phyloP scores from a whole-genome alignment of 1,140 invertebrate species.

The Drosophila triauraria region DNA sequence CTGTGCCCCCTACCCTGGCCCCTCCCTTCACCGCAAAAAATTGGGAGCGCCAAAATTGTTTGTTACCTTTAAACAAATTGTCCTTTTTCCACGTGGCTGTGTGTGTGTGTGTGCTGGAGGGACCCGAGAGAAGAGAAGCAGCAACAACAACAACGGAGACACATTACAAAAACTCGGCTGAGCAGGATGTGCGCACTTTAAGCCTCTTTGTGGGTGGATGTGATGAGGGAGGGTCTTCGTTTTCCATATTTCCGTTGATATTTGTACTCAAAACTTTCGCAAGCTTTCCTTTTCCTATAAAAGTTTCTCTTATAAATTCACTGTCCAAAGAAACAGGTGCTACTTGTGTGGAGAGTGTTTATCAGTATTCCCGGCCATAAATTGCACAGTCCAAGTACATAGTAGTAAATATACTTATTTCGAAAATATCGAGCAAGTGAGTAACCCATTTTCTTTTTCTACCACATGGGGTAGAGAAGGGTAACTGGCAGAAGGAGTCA shows the following conservation, averaged over 20 bases:
- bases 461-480: no score
- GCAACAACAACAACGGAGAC: conserved; percentile 48
- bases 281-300: conserved; percentile 29
- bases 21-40: conserved; percentile 14
- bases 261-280: conserved; percentile 66
- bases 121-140: conserved; percentile 14
- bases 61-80: conserved; percentile 79
- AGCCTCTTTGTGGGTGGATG: conserved; percentile 38
- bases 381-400: neutral
- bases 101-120: conserved; percentile 22
- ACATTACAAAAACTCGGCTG: conserved; percentile 71
- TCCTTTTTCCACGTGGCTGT: conserved; percentile 52
- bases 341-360: conserved; percentile 10
- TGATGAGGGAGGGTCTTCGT: conserved; percentile 11
- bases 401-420: neutral
- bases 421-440: neutral
- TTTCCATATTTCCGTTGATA: conserved; percentile 74
- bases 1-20: neutral
- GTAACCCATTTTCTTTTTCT: neutral
- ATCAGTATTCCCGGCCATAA: neutral
- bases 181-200: conserved; percentile 73
- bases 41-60: conserved; percentile 65
- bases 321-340: conserved; percentile 17
- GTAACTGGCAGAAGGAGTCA: no score
- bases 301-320: conserved; percentile 14